Percentiles rank a stretch among this genome's conserved stretches.
Evolutionary conservation across 2,113 vertebrate genomes (phyloP).

Genomic region (Tenrec ecaudatus): DNA sequence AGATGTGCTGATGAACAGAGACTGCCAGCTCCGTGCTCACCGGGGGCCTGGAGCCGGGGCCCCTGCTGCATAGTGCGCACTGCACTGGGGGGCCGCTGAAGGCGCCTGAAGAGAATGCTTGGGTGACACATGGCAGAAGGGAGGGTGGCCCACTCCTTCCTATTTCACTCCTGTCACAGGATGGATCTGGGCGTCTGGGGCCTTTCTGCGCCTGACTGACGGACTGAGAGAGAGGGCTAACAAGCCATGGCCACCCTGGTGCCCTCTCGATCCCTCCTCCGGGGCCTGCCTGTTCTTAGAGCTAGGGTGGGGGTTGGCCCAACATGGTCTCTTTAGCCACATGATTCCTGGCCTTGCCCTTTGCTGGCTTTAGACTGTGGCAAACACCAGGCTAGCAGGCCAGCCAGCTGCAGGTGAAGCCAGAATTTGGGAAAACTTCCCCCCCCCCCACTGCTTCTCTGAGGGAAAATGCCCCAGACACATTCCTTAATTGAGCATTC

Average conservation of each 20-base stretch:
- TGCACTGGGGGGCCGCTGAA: conserved; percentile 40
- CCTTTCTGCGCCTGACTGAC: neutral
- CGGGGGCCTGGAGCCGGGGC: neutral
- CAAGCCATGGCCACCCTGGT: neutral
- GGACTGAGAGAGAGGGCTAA: conserved; percentile 5
- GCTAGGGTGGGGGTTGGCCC: neutral
- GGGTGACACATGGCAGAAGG: neutral
- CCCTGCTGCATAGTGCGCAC: neutral
- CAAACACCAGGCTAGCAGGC: neutral
- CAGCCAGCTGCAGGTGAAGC: neutral
- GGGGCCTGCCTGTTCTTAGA: neutral
- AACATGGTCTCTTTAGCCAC: neutral
- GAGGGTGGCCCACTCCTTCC: conserved; percentile 37
- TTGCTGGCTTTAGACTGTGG: no score
- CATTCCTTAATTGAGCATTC: neutral
- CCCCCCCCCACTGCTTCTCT: neutral
- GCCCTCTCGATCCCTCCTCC: neutral
- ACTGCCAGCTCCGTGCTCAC: neutral
- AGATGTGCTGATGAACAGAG: neutral
- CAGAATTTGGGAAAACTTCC: neutral
- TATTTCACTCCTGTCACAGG: conserved; percentile 19
- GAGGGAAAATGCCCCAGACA: neutral
- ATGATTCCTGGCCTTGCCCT: no score
- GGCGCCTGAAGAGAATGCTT: neutral
- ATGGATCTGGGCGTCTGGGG: neutral